phyloP scores from a whole-genome alignment of 1,140 invertebrate species.

The Lycorma delicatula region DNA sequence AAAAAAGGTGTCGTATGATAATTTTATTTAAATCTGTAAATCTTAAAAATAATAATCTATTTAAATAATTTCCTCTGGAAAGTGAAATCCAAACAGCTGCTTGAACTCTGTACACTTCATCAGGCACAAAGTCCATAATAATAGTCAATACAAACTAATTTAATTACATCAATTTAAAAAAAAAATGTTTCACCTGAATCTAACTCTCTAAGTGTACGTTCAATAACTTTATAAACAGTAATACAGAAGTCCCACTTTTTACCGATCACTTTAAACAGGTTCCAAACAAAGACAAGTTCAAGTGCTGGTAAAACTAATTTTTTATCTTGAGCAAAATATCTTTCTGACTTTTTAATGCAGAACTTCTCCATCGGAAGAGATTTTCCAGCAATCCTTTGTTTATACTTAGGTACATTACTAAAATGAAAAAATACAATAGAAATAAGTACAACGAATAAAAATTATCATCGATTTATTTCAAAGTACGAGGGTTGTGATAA shows the following conservation, averaged over 20 bases:
- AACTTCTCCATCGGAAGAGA: slow-evolving; percentile 96
- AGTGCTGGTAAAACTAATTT: slow-evolving; percentile 69
- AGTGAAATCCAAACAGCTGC: too few relatives aligned
- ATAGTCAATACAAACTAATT: too few relatives aligned
- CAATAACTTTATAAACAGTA: slow-evolving; percentile 62
- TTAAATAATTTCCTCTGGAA: too few relatives aligned
- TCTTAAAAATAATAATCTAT: too few relatives aligned
- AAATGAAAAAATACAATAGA: slow-evolving; percentile 20
- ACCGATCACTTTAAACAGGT: slow-evolving; percentile 78
- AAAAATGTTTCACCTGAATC: slow-evolving; percentile 30
- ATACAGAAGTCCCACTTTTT: slow-evolving; percentile 58
- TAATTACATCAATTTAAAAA: too few relatives aligned
- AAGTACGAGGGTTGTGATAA: too few relatives aligned
- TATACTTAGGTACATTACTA: slow-evolving; percentile 69
- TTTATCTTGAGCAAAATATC: slow-evolving; percentile 67
- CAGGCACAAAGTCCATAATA: too few relatives aligned
- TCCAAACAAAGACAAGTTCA: slow-evolving; percentile 91
- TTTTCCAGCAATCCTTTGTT: slow-evolving; percentile 89
- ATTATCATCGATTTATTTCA: too few relatives aligned
- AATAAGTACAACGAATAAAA: too few relatives aligned
- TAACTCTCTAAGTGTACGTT: slow-evolving; percentile 46
- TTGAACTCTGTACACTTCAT: too few relatives aligned
- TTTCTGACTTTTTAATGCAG: slow-evolving; percentile 70
- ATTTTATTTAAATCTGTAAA: too few relatives aligned
- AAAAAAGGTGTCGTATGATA: too few relatives aligned